Conservation (phyloP, 2,113 vertebrate species). For the Caranx melampygus region DNA sequence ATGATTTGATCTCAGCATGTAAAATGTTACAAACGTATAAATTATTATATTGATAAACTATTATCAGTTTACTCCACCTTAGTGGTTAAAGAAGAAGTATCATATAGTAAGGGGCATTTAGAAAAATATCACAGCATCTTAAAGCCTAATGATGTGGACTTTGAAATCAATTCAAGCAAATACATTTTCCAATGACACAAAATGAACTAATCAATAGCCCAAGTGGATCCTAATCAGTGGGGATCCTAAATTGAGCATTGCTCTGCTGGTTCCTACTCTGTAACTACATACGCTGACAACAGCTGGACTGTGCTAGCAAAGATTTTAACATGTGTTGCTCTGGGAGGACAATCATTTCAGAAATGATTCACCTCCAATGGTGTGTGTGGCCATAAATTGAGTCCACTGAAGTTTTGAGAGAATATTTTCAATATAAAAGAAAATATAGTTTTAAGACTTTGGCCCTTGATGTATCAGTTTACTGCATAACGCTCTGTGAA, state of each 20-base stretch:
- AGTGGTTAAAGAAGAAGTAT: not conserved
- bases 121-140: not conserved
- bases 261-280: not conserved
- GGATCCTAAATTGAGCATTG: no score
- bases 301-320: not conserved
- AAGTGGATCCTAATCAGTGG: not conserved
- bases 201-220: not conserved
- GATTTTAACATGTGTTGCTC: not conserved
- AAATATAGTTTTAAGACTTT: not conserved
- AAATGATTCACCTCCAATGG: not conserved
- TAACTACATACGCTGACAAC: not conserved
- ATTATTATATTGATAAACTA: no score
- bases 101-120: not conserved
- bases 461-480: not conserved
- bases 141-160: not conserved
- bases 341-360: not conserved
- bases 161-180: not conserved
- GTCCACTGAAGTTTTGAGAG: no score
- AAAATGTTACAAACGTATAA: not conserved
- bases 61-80: not conserved
- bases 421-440: not conserved
- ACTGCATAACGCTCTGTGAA: not conserved
- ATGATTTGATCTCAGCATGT: not conserved
- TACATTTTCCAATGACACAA: not conserved
- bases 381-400: not conserved